These are phyloP conservation scores for Bubo blakistoni DNA, from an alignment of 2,113 vertebrate genomes.

Conservation along the genomic window DNA sequence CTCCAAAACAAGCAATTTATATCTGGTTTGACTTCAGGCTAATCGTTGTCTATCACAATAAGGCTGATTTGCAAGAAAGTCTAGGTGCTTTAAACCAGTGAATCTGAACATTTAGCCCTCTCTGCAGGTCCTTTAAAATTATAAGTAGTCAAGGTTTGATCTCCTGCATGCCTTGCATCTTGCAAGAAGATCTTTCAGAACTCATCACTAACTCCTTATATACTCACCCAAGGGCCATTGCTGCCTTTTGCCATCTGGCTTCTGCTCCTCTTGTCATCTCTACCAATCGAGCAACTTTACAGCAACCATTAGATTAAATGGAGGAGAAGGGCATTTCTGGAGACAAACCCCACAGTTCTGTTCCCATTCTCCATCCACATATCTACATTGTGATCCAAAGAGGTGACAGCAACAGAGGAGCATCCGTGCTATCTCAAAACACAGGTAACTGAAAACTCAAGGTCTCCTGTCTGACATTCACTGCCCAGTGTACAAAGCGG, in stretches of 20 bases:
- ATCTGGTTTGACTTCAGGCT: not conserved
- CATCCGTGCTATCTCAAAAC: not conserved
- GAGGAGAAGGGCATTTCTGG: not conserved
- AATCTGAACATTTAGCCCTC: not conserved
- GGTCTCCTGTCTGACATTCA: not conserved
- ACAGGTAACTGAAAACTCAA: not conserved
- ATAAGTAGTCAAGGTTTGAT: not conserved
- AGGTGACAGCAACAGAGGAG: not conserved
- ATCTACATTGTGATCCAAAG: not conserved
- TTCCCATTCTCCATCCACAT: not conserved
- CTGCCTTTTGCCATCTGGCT: not conserved
- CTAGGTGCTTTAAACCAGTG: not conserved
- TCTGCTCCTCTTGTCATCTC: not conserved
- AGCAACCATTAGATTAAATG: not conserved
- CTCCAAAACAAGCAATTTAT: slow-evolving; percentile 9
- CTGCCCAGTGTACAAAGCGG: not conserved
- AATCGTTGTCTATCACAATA: not conserved
- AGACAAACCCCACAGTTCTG: not conserved
- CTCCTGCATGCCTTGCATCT: not conserved
- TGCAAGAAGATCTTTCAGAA: not conserved
- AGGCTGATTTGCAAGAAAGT: not conserved
- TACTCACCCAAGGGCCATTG: fast-evolving
- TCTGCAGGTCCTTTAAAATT: not conserved
- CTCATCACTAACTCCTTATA: not conserved
- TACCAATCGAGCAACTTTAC: not conserved